Conservation (phyloP, 1,140 invertebrate genomes). For the Ceratina australensis region DNA sequence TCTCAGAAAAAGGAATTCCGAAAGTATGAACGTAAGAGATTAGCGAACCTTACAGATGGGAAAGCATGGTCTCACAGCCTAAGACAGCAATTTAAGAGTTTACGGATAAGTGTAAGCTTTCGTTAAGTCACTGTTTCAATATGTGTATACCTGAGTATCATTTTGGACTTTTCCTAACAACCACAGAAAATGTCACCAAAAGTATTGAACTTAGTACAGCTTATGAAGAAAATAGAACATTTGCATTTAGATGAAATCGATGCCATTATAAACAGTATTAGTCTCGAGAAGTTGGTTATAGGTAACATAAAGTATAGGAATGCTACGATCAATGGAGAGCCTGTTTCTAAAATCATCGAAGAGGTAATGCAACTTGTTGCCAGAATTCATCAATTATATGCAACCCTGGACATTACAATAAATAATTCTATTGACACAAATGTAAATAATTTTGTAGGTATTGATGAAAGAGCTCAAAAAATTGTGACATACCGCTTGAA, state of each 20-base stretch:
- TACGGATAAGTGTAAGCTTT: too few species aligned
- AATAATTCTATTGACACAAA: not conserved
- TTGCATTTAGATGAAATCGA: conserved; percentile 3
- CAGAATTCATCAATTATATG: not conserved
- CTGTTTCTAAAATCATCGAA: not conserved
- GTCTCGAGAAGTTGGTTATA: conserved; percentile 1
- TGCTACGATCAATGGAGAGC: not conserved
- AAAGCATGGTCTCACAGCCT: too few species aligned
- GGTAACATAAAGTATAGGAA: not conserved
- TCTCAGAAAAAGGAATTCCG: not conserved
- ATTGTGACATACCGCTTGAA: not conserved
- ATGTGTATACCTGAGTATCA: not conserved
- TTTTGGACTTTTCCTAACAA: not conserved
- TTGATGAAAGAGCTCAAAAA: not conserved
- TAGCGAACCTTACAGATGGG: too few species aligned
- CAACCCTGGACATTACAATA: not conserved
- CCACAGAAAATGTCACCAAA: too few species aligned
- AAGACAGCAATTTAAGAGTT: too few species aligned
- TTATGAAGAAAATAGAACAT: not conserved
- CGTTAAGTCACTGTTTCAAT: too few species aligned
- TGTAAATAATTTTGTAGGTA: not conserved
- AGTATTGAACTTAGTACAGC: not conserved
- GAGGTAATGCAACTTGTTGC: not conserved
- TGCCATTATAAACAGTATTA: not conserved
- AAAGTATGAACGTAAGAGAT: not conserved